Percentiles rank a stretch among this genome's conserved stretches.
phyloP scores from a whole-genome alignment of 2,888 invertebrate genomes.

The Amblyteles armatorius region DNA sequence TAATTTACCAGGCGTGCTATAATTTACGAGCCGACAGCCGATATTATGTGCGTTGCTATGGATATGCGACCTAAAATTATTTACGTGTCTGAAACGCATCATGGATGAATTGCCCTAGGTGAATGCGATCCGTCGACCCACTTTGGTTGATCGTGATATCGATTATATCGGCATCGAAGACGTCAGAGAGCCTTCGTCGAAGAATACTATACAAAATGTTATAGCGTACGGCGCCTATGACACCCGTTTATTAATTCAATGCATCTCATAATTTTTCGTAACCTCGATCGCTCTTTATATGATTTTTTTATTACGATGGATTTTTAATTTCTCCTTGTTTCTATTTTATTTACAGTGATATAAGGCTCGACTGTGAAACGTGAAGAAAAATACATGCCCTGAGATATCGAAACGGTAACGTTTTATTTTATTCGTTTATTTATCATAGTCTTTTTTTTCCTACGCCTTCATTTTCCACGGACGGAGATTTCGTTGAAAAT shows the following conservation, averaged over 20 bases:
- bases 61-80: conserved; percentile 46
- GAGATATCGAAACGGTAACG: conserved; percentile 56
- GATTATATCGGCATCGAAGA: conserved; percentile 14
- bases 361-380: conserved; percentile 45
- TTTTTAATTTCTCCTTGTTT: conserved; percentile 44
- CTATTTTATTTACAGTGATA: conserved; percentile 58
- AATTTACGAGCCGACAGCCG: conserved; percentile 8
- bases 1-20: conserved; percentile 24
- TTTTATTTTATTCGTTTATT: conserved; percentile 53
- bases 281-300: neutral
- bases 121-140: conserved; percentile 36
- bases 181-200: neutral
- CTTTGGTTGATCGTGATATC: conserved; percentile 19
- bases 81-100: conserved; percentile 18
- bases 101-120: neutral
- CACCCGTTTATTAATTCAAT: neutral
- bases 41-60: conserved; percentile 12
- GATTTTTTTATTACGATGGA: neutral
- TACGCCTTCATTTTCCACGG: neutral
- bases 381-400: conserved; percentile 48
- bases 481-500: neutral
- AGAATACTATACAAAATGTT: neutral
- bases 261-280: neutral
- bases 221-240: neutral
- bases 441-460: neutral